phyloP scores from a whole-genome alignment of 2,888 invertebrate genomes.

The Homarus gammarus region DNA sequence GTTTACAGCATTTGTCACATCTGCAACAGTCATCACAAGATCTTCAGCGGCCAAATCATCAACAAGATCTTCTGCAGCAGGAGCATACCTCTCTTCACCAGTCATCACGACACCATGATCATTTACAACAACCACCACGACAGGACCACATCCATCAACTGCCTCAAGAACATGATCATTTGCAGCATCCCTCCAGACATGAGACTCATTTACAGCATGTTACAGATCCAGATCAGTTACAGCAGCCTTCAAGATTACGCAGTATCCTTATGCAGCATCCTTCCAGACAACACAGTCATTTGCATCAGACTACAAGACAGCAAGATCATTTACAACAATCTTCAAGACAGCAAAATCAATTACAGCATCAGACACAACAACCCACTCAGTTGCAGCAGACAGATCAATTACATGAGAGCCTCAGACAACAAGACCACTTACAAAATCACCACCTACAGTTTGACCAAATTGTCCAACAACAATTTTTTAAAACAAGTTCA shows the following conservation, averaged over 20 bases:
- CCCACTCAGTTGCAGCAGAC: slow-evolving; percentile 22
- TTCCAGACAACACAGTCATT: slow-evolving; percentile 11
- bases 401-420: not conserved
- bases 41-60: not conserved
- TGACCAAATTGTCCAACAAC: slow-evolving; percentile 22
- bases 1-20: slow-evolving; percentile 7
- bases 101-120: not conserved
- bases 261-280: not conserved
- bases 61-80: not conserved
- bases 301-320: slow-evolving; percentile 25
- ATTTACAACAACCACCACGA: slow-evolving; percentile 6
- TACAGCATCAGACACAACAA: slow-evolving; percentile 9
- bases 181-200: slow-evolving; percentile 22
- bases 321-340: slow-evolving; percentile 3
- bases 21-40: slow-evolving; percentile 22
- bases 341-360: not conserved
- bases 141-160: slow-evolving; percentile 19
- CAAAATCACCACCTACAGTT: slow-evolving; percentile 37
- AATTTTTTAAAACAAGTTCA: slow-evolving; percentile 32
- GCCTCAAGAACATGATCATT: not conserved
- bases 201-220: not conserved
- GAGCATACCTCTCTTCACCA: not conserved
- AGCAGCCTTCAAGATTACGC: slow-evolving; percentile 22
- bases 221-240: slow-evolving; percentile 6
- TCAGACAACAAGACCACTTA: slow-evolving; percentile 3